Conservation (phyloP, 2,888 invertebrate species). For the Xylota sylvarum region DNA sequence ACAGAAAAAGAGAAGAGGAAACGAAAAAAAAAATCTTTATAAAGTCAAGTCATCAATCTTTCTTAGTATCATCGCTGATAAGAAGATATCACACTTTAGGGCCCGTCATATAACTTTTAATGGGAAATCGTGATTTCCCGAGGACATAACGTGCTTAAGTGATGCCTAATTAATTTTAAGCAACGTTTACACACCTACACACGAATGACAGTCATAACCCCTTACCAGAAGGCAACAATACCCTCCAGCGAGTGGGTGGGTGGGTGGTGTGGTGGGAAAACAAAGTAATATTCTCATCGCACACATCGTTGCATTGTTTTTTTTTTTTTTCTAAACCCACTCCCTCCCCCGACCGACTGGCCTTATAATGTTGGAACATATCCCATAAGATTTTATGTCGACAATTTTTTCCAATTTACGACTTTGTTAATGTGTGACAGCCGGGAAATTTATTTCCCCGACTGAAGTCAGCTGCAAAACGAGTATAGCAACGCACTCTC, state of each 20-base stretch:
- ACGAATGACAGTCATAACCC: constrained; percentile 16
- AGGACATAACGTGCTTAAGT: constrained; percentile 73
- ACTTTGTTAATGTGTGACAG: constrained; percentile 65
- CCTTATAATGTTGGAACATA: constrained; percentile 17
- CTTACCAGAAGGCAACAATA: constrained; percentile 36
- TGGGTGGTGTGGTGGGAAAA: background rate
- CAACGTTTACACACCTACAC: constrained; percentile 52
- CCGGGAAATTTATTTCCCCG: constrained; percentile 54
- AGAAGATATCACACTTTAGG: constrained; percentile 75
- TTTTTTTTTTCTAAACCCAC: background rate
- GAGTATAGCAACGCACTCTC: constrained; percentile 17
- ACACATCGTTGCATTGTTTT: constrained; percentile 33
- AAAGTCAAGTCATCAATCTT: constrained; percentile 77
- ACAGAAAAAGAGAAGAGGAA: too few relatives aligned
- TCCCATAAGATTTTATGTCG: constrained; percentile 65
- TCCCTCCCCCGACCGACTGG: background rate
- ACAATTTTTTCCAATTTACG: constrained; percentile 70
- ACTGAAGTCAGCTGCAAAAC: constrained; percentile 32
- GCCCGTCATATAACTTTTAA: constrained; percentile 74
- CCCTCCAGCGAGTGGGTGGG: background rate
- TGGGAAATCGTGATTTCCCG: constrained; percentile 72
- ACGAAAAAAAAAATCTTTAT: constrained; percentile 59
- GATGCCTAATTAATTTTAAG: constrained; percentile 74
- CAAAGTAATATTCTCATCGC: constrained; percentile 10
- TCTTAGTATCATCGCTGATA: constrained; percentile 76